Percentiles rank a stretch among this genome's conserved stretches.
These are phyloP conservation scores for Hanleya hanleyi DNA, from an alignment of 2,888 invertebrate genomes.

Conservation along the genomic window DNA sequence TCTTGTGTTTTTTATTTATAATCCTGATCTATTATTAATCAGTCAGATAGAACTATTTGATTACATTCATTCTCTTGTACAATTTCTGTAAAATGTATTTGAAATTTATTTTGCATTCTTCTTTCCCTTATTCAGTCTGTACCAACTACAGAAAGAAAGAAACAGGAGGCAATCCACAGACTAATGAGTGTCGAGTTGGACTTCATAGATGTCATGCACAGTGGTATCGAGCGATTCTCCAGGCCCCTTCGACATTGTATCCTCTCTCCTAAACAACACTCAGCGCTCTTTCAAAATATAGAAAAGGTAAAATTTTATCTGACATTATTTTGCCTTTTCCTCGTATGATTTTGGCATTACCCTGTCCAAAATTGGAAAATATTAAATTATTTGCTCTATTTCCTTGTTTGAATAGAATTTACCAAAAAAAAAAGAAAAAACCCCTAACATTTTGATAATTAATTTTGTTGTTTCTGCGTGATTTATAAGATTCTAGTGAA, in stretches of 20 bases:
- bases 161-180: constrained; percentile 60
- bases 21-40: too few relatives aligned
- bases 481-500: too few relatives aligned
- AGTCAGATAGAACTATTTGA: too few relatives aligned
- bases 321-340: background rate
- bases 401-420: too few relatives aligned
- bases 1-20: too few relatives aligned
- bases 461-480: too few relatives aligned
- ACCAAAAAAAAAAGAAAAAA: too few relatives aligned
- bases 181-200: constrained; percentile 63
- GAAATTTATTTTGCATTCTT: background rate
- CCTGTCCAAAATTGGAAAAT: too few relatives aligned
- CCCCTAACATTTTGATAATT: too few relatives aligned
- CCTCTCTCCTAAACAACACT: constrained; percentile 62
- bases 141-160: constrained; percentile 42
- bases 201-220: constrained; percentile 67
- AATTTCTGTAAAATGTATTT: background rate
- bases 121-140: constrained; percentile 45
- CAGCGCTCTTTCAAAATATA: constrained; percentile 69
- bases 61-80: too few relatives aligned
- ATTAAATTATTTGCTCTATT: too few relatives aligned
- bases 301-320: constrained; percentile 57
- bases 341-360: too few relatives aligned
- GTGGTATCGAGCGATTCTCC: constrained; percentile 67
- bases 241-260: constrained; percentile 68